Evolutionary conservation across 2,888 invertebrate species (phyloP), one percentile per base, ranked within the genome.

Genomic region (Lasioglossum calceatum): DNA sequence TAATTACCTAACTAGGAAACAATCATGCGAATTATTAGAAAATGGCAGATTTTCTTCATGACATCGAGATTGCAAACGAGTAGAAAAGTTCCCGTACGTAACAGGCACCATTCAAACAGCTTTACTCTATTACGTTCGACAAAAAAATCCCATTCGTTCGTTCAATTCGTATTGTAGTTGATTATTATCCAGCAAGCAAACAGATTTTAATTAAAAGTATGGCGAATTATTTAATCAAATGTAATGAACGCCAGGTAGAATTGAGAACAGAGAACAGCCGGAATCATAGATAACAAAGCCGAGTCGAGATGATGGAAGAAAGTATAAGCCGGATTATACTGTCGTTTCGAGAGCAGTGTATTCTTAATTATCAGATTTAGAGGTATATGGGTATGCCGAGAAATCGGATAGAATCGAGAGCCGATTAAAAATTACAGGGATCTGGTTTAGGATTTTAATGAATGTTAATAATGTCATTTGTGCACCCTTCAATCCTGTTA

Each of bases 311-410:
- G 85, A 74, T 76, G 83, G 77, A 90, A 83, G 90, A 83, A 90
- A 87, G 83, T 58, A 87, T 90, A 90, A 90, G 81, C 90, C 84
- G 90, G 90, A 87, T 90, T 87, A 90, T 86, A 77, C 84, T 83
- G 79, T 79, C 81, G 78, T 79, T 82, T 73, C 74, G 76, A 83
- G 75, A 71, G 81, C 50, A 76, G 78, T 84, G 79, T 87, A 84
- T 90, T 90, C 84, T 89, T 90, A 89, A 90, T 90, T 90, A 89
- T 90, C 73, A 79, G 87, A 88, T 86, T 78, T 77, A 47, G 27
- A 58, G 67, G 67, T 85, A 80, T 58, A 71, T 64, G 54, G 71
- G 36, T 80, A 32, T 74, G 47, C 71, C 14, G 54, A 27, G 23
- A 75, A 70, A 70, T 75, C 54, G 39, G 50, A 70, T 76, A 44